Conservation (phyloP, 2,888 invertebrate genomes). For the Papilio protenor region DNA sequence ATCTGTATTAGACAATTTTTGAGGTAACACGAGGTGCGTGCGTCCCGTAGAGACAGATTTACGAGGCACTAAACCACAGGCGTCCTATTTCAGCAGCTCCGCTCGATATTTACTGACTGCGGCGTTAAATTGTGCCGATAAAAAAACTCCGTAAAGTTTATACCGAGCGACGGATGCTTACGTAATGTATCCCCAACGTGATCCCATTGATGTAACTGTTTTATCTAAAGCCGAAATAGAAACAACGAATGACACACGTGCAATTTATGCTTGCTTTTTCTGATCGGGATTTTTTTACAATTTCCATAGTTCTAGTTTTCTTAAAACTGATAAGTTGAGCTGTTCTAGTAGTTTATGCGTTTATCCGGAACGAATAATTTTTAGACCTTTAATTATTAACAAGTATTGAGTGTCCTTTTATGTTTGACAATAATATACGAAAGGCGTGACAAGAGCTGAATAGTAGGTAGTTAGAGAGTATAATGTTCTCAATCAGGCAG, state of each 20-base stretch:
- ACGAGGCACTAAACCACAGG: conserved; percentile 68
- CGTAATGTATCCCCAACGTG: conserved; percentile 41
- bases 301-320: neutral
- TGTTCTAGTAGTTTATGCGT: too few species aligned
- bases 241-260: conserved; percentile 12
- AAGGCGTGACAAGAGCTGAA: neutral
- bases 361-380: too few species aligned
- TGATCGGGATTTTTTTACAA: neutral
- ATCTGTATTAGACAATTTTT: conserved; percentile 45
- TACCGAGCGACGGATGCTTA: conserved; percentile 38
- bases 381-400: too few species aligned
- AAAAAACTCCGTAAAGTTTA: conserved; percentile 43
- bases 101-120: conserved; percentile 45
- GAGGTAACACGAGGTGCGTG: conserved; percentile 48
- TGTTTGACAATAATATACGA: neutral
- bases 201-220: conserved; percentile 40
- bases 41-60: conserved; percentile 61
- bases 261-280: neutral
- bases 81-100: conserved; percentile 58
- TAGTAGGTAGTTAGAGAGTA: conserved; percentile 1
- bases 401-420: too few species aligned
- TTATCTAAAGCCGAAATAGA: conserved; percentile 31
- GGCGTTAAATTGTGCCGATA: conserved; percentile 44
- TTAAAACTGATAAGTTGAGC: neutral
- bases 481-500: conserved; percentile 3